These are phyloP conservation scores for Macrophya annulata DNA, from an alignment of 2,888 invertebrate species.

Conservation along the genomic window DNA sequence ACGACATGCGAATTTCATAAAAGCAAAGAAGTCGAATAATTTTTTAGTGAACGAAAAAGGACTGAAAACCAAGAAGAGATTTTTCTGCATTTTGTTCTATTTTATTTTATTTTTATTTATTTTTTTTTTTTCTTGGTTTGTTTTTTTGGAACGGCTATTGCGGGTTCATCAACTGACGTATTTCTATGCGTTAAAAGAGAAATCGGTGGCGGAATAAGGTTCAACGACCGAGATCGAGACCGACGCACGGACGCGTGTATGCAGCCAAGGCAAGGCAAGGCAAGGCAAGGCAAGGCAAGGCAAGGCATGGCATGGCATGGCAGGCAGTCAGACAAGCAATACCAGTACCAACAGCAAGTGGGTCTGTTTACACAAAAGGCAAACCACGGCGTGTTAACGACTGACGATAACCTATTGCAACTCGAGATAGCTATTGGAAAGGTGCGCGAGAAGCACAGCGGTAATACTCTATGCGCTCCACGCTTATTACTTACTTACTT, in stretches of 20 bases:
- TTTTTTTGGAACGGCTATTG: background rate
- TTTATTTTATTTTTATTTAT: background rate
- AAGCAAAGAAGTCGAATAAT: too few relatives aligned
- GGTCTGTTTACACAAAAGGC: slow-evolving; percentile 55
- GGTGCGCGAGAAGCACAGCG: background rate
- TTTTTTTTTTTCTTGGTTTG: too few relatives aligned
- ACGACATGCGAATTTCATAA: too few relatives aligned
- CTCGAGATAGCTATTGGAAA: slow-evolving; percentile 46
- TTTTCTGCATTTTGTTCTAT: background rate
- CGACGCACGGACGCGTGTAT: slow-evolving; percentile 28
- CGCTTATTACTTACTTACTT: background rate
- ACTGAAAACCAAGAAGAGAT: background rate
- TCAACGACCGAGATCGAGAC: slow-evolving; percentile 50
- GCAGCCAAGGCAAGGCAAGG: background rate
- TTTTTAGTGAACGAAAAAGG: too few relatives aligned
- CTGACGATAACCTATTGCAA: slow-evolving; percentile 57
- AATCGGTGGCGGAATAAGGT: slow-evolving; percentile 27
- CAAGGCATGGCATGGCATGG: background rate
- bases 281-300: background rate
- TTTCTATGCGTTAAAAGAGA: slow-evolving; percentile 42
- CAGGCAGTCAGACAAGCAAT: background rate
- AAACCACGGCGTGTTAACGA: slow-evolving; percentile 38
- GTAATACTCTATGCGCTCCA: background rate
- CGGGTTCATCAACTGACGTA: background rate
- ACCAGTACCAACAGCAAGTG: slow-evolving; percentile 4